These are phyloP conservation scores for Metalampra italica DNA, from an alignment of 2,888 invertebrate genomes.

Conservation along the genomic window DNA sequence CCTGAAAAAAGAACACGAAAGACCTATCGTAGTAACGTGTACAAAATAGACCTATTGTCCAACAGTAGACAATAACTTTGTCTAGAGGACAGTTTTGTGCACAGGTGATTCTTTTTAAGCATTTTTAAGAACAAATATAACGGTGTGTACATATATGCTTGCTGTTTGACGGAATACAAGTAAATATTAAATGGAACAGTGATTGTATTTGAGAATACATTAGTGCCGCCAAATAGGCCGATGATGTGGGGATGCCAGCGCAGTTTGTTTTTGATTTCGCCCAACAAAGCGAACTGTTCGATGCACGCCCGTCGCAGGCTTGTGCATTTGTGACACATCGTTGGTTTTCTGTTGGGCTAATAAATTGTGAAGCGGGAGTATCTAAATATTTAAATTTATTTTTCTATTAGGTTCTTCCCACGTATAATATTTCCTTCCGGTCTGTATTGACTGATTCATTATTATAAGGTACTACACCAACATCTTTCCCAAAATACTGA, in stretches of 20 bases:
- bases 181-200: not conserved
- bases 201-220: not conserved
- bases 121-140: too few relatives aligned
- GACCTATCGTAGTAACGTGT: too few relatives aligned
- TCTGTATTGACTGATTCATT: too few relatives aligned
- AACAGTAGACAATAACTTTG: not conserved
- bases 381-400: constrained; percentile 2
- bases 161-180: not conserved
- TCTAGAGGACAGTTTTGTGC: too few relatives aligned
- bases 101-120: too few relatives aligned
- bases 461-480: too few relatives aligned
- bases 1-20: too few relatives aligned
- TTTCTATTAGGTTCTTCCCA: too few relatives aligned
- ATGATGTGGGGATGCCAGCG: constrained; percentile 5
- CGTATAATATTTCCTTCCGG: too few relatives aligned
- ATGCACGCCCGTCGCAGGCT: constrained; percentile 38
- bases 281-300: constrained; percentile 51
- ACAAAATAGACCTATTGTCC: too few relatives aligned
- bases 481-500: too few relatives aligned
- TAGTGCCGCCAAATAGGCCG: constrained; percentile 12
- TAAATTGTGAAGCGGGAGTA: constrained; percentile 25
- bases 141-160: too few relatives aligned
- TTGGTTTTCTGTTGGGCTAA: constrained; percentile 31
- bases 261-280: constrained; percentile 59
- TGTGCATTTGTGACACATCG: constrained; percentile 53